Conservation (phyloP, 2,113 vertebrate species). For the Halichoerus grypus region DNA sequence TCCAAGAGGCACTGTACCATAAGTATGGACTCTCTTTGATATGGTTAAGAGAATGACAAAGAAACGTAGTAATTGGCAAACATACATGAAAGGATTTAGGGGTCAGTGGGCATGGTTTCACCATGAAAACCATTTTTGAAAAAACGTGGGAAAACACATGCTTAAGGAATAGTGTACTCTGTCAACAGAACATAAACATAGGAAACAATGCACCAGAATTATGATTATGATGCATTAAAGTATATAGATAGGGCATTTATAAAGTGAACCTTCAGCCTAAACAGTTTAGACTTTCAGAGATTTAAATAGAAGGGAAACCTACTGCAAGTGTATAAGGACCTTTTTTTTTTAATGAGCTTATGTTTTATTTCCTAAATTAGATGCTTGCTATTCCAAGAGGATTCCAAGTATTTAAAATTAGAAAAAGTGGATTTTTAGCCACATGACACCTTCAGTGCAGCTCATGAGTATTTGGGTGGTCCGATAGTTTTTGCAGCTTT, state of each 20-base stretch:
- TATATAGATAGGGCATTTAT: not conserved
- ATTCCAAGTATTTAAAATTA: constrained; percentile 60
- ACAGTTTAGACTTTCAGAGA: constrained; percentile 30
- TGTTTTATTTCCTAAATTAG: constrained; percentile 50
- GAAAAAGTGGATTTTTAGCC: constrained; percentile 48
- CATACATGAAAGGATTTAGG: not conserved
- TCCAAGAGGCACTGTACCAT: not conserved
- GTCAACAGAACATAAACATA: not conserved
- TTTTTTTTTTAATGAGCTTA: not conserved
- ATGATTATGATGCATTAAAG: not conserved
- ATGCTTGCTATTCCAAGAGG: constrained; percentile 30
- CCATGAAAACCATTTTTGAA: not conserved
- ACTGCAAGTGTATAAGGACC: not conserved
- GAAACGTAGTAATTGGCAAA: not conserved
- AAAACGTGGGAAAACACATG: not conserved
- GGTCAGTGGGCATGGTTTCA: not conserved
- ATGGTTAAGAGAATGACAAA: not conserved
- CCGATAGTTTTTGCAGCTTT: constrained; percentile 5
- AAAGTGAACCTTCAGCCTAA: not conserved
- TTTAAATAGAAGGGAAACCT: constrained; percentile 41
- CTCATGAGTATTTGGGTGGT: constrained; percentile 13
- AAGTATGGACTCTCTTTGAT: not conserved
- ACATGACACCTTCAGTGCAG: constrained; percentile 16
- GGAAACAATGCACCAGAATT: constrained; percentile 8
- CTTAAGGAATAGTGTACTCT: not conserved